phyloP scores from a whole-genome alignment of 2,888 invertebrate genomes.

The Hedya salicella region DNA sequence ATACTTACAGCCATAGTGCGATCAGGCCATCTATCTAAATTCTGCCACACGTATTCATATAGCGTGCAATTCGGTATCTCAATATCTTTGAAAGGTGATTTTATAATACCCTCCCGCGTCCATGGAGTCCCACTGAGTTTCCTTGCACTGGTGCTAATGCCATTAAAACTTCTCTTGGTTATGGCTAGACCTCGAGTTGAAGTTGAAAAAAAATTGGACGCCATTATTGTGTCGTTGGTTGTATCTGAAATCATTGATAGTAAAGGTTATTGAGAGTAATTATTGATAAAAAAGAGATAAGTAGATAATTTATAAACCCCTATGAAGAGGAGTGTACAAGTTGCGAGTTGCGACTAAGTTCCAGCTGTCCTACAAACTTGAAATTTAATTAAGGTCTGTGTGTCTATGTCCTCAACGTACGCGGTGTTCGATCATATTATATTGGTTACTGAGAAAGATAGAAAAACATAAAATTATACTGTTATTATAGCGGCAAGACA shows the following conservation, averaged over 20 bases:
- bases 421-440: too few relatives aligned
- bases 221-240: conserved; percentile 47
- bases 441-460: too few relatives aligned
- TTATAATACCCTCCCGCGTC: conserved; percentile 69
- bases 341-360: too few relatives aligned
- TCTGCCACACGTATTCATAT: conserved; percentile 86
- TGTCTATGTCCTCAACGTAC: too few relatives aligned
- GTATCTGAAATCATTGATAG: background rate
- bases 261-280: background rate
- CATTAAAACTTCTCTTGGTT: conserved; percentile 46
- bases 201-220: conserved; percentile 58
- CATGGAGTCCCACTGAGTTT: conserved; percentile 60
- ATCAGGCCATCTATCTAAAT: conserved; percentile 87
- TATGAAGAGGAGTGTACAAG: too few relatives aligned
- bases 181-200: conserved; percentile 57
- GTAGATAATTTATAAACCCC: too few relatives aligned
- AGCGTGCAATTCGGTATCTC: conserved; percentile 82
- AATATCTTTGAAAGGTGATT: conserved; percentile 80
- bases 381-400: too few relatives aligned
- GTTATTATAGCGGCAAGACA: too few relatives aligned
- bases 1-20: conserved; percentile 86
- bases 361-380: too few relatives aligned
- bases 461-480: too few relatives aligned
- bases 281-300: too few relatives aligned
- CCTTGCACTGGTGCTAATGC: conserved; percentile 52